Evolutionary conservation across 2,888 invertebrate species (phyloP), one percentile per base, ranked within the genome.

Genomic region (Thumatha senex): DNA sequence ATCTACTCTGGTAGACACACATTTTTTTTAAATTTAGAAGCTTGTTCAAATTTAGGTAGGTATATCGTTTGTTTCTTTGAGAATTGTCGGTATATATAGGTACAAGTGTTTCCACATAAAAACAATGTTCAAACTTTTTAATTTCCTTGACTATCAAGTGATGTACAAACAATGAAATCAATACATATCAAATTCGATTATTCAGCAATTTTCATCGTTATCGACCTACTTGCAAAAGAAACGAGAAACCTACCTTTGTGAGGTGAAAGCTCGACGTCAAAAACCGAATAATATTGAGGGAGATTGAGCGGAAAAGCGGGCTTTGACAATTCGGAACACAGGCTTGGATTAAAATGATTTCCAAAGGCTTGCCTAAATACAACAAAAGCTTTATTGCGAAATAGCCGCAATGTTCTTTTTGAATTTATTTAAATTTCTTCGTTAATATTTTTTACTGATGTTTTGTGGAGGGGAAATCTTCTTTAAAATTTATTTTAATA

Each of bases 231-330:
- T 31, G 13, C 38, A 18, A 13, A 30, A 41, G 13, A 11, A 48
- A 31, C 24, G 14, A 36, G 35, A 30, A 29, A 45, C 45, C 45
- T 43, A 31, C 31, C 31, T 48, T 47, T 43, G 42, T 46, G 39
- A 50, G 49, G 42, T 45, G 42, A 10, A 8, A 13, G 24, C 39
- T 15, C 24, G 50, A 35, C 46, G 35, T 61, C 52, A 58, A 61
- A 63, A 54, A 41, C 50, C 50, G 40, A 56, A 54, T 50, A 61
- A 52, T 54, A 63, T 53, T 52, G 40, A 51, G 58, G 48, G 44
- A 61, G 56, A 63, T 58, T 48, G 56, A 40, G 54, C 15, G 50
- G 55, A 56, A 63, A 49, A 52, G 48, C 41, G 48, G 42, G 51
- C 58, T 64, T 61, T 56, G 54, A 51, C 49, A 41, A 52, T 45